Evolutionary conservation across 2,888 invertebrate species (phyloP), one percentile per base, ranked within the genome.

Genomic region (Tiphia femorata): DNA sequence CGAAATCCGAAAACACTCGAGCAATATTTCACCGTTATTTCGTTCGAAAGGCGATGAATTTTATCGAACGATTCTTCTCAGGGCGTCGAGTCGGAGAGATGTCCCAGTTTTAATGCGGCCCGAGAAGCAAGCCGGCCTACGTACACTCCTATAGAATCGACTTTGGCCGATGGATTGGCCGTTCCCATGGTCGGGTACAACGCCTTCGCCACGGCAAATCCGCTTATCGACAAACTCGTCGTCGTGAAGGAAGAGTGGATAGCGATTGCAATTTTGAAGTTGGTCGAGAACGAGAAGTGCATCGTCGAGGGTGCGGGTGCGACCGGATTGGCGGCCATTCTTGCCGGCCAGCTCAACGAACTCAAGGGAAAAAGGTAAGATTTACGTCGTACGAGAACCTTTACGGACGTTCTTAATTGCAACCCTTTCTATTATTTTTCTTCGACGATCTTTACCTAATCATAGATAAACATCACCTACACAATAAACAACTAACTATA

Each of bases 251-350:
- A 92, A 80, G 92, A 94, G 79, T 92, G 90, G 89, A 91, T 95
- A 50, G 94, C 95, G 1, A 88, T 94, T 58, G 91, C 94, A 1
- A 94, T 95, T 52, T 80, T 95, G 52, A 87, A 91, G 20, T 84
- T 94, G 50, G 90, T 93, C 5, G 95, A 95, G 79, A 87, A 90
- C 64, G 95, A 95, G 82, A 95, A 96, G 80, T 93, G 92, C 70
- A 94, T 96, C 10, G 94, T 96, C 16, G 96, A 96, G 81, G 96
- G 96, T 0, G 96, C 95, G 0, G 96, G 96, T 0, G 96, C 95
- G 0, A 88, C 91, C 1, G 93, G 93, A 0, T 85, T 97, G 8
- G 96, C 95, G 0, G 96, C 95, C 19, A 90, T 96, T 73, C 86
- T 96, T 72, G 90, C 92, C 0, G 94, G 93, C 0, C 88, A 91